Base-by-base conservation (phyloP, 2,797 vertebrate genomes). In the Gephyroberyx darwinii region DNA sequence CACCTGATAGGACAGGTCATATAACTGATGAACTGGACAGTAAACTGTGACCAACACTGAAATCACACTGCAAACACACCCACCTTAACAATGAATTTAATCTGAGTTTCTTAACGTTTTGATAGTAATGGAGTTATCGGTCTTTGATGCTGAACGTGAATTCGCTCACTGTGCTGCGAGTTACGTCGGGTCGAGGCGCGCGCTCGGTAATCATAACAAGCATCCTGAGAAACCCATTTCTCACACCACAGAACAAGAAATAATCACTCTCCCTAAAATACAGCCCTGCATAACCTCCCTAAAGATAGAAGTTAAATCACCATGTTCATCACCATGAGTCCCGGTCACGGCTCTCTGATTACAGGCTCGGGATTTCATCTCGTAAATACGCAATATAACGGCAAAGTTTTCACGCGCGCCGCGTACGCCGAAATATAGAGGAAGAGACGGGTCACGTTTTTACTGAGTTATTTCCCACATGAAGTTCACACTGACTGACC, bases 401-500 rank as follows among this genome's bases (percentile, higher is more conserved):
- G 69, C 26, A 2, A 74, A 83, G 65, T 19, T 31, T 43, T 37
- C 74, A 71, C 47, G 31, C 48, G 74, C 19, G 14, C 14, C 10
- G 17, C 54, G 17, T 8, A 50, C 33, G 30, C 19, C 69, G 13
- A 74, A 60, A 80, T 41, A 64, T 17, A 13, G 65, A 68, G 41
- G 62, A 65, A 57, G 71, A 74, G 35, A 69, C 45, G 5, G 17
- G 52, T 65, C 1, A 57, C 65, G 54, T 33, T 33, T 51, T 73
- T 56, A 20, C 75, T 59, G 19, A 6, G 31, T 62, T 65, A 74
- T 83, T 87, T 75, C 82, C 77, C 71, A 70, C 77, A 84, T 86
- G 65, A 72, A 56, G 68, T 87, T 91, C 83, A 83, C 33, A 68
- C 63, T 85, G 82, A 72, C 66, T 69, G 76, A 82, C 78, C 47